phyloP scores from a whole-genome alignment of 2,888 invertebrate species.

The Phaedon cochleariae region DNA sequence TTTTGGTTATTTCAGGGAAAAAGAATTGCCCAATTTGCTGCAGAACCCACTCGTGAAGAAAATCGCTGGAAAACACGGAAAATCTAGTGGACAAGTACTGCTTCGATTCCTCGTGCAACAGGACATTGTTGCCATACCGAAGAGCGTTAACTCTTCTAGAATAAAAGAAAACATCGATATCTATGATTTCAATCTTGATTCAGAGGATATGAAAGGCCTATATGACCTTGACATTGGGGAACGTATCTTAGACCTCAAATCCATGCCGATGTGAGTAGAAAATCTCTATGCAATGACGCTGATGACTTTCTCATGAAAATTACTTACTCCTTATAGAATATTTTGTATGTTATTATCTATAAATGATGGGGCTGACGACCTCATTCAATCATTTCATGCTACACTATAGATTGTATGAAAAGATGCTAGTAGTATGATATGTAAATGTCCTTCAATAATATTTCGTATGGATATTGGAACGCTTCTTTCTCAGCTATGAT shows the following conservation, averaged over 20 bases:
- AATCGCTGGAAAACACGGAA: conserved; percentile 66
- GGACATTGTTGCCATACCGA: conserved; percentile 79
- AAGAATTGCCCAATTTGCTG: conserved; percentile 7
- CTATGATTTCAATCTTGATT: conserved; percentile 74
- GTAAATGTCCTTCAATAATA: too few relatives aligned
- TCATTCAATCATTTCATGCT: too few relatives aligned
- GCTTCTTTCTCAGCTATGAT: too few relatives aligned
- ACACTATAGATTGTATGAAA: too few relatives aligned
- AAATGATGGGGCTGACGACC: too few relatives aligned
- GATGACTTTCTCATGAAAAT: too few relatives aligned
- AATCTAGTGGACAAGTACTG: conserved; percentile 77
- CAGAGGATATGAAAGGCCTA: conserved; percentile 69
- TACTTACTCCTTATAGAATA: too few relatives aligned
- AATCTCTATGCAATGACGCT: too few relatives aligned
- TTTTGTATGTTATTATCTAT: too few relatives aligned
- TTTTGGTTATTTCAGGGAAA: conserved; percentile 23
- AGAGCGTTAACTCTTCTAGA: conserved; percentile 77
- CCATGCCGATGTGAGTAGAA: conserved; percentile 71
- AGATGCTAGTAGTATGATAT: too few relatives aligned
- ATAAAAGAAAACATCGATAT: conserved; percentile 78
- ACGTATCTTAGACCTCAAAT: conserved; percentile 75
- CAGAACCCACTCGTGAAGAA: conserved; percentile 55
- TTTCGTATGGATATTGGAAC: too few relatives aligned
- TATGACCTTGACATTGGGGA: conserved; percentile 67
- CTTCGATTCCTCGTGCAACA: conserved; percentile 77